Base-by-base conservation (phyloP, 2,888 invertebrate genomes). In the Smittia sp. region DNA sequence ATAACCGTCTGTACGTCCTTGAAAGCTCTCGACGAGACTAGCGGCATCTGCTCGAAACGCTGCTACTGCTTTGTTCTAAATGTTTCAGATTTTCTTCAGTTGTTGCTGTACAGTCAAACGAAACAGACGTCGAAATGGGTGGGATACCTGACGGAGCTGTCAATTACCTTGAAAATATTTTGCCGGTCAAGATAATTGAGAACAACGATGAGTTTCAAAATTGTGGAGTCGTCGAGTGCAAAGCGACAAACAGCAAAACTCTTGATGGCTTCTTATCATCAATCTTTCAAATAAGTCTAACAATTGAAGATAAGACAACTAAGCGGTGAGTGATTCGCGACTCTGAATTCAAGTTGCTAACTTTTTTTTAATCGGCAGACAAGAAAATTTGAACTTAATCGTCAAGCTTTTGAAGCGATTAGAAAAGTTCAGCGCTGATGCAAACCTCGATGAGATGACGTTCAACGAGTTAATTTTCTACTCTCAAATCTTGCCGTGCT, bases 191-290 rank as follows among this genome's bases (percentile, higher is more conserved):
- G n/a, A 70, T 70, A 32, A 18, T 70, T 7, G 70, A 52, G 1
- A 27, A 20, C 9, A 70, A 70, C 32, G 70, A 70, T 11, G 70
- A 70, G 18, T 13, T 70, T 1, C 52, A n/a, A 32, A 22, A 69
- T 67, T 22, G 58, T 24, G 15, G 52, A 15, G 15, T 75, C n/a
- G n/a, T 74, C 13, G 18, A 70, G 65, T 72, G 41, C 27, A 58
- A 66, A 9, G 66, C 74, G 3, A 39, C 58, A 9, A 9, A 62
- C 2, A 54, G 46, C 11, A 24, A 41, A 6, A 25, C 54, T 13
- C 74, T 81, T 9, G 81, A 81, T 75, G 81, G 81, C 0, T 81
- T 81, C 70, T 81, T 81, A 81, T 81, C 81, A 0, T 77, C 78
- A 0, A 74, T 81, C 1, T 81, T 80, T 75, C 68, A 74, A 1